phyloP scores from a whole-genome alignment of 2,113 vertebrate species.

The Caranx ignobilis region DNA sequence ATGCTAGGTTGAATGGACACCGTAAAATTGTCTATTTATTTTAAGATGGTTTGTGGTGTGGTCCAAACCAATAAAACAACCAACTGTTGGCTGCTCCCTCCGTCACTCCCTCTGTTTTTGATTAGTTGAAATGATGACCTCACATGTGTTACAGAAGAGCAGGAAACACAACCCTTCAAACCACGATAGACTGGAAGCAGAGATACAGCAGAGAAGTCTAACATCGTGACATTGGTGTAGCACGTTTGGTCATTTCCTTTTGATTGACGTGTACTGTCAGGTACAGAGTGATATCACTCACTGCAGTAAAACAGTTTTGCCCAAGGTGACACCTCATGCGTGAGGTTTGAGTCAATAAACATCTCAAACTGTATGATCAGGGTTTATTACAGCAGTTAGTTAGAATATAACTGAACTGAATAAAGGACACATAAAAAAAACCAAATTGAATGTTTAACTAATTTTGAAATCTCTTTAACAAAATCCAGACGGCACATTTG shows the following conservation, averaged over 20 bases:
- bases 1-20: constrained; percentile 9
- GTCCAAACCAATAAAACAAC: constrained; percentile 46
- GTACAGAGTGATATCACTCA: not conserved
- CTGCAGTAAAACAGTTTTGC: constrained; percentile 20
- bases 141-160: constrained; percentile 38
- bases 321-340: constrained; percentile 7
- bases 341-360: constrained; percentile 10
- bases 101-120: constrained; percentile 42
- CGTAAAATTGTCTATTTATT: constrained; percentile 53
- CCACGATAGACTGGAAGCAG: not conserved
- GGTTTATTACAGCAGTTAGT: constrained; percentile 9
- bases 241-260: constrained; percentile 26
- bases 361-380: not conserved
- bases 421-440: not conserved
- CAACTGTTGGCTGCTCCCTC: constrained; percentile 27
- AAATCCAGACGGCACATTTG: not conserved
- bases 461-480: not conserved
- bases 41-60: constrained; percentile 45
- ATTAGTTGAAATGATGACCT: constrained; percentile 55
- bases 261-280: constrained; percentile 28
- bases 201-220: constrained; percentile 5
- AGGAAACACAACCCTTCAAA: constrained; percentile 33
- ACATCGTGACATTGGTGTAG: not conserved
- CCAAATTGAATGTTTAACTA: not conserved
- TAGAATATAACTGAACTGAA: not conserved